Percentiles rank a stretch among this genome's conserved stretches.
Conservation (phyloP, 2,888 invertebrate genomes). For the Hirtodrosophila confusa region DNA sequence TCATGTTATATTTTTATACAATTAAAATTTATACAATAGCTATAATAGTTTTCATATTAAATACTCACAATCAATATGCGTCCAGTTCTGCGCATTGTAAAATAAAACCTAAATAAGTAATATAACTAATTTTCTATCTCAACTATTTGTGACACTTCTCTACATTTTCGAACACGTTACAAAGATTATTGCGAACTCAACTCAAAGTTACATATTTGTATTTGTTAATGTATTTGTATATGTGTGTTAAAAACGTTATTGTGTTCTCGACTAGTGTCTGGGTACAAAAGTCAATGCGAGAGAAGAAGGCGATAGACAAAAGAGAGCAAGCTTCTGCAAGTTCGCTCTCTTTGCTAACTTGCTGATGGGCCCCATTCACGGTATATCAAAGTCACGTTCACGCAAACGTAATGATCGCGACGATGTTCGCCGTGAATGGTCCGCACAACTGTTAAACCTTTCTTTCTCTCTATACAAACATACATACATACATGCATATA, state of each 20-base stretch:
- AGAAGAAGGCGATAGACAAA: slow-evolving; percentile 25
- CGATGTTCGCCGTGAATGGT: too few relatives aligned
- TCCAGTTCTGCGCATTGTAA: slow-evolving; percentile 59
- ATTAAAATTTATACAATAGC: slow-evolving; percentile 46
- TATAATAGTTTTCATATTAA: slow-evolving; percentile 65
- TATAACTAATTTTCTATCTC: slow-evolving; percentile 35
- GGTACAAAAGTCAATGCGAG: slow-evolving; percentile 62
- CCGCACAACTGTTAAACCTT: slow-evolving; percentile 3
- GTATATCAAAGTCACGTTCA: too few relatives aligned
- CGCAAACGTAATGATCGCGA: too few relatives aligned
- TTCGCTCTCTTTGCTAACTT: slow-evolving; percentile 6
- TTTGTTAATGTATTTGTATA: slow-evolving; percentile 79
- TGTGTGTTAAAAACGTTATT: slow-evolving; percentile 50
- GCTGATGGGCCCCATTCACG: neutral
- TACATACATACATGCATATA: slow-evolving; percentile 24
- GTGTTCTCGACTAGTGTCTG: slow-evolving; percentile 36
- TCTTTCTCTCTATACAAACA: slow-evolving; percentile 24
- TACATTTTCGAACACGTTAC: slow-evolving; percentile 29
- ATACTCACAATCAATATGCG: slow-evolving; percentile 49
- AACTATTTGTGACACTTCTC: slow-evolving; percentile 45
- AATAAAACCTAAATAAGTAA: slow-evolving; percentile 45
- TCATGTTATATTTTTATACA: slow-evolving; percentile 47
- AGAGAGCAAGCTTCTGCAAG: slow-evolving; percentile 20
- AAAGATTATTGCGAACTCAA: slow-evolving; percentile 40
- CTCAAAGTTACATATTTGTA: slow-evolving; percentile 60